Conservation (phyloP, 1,140 invertebrate genomes). For the Lethocerus indicus region DNA sequence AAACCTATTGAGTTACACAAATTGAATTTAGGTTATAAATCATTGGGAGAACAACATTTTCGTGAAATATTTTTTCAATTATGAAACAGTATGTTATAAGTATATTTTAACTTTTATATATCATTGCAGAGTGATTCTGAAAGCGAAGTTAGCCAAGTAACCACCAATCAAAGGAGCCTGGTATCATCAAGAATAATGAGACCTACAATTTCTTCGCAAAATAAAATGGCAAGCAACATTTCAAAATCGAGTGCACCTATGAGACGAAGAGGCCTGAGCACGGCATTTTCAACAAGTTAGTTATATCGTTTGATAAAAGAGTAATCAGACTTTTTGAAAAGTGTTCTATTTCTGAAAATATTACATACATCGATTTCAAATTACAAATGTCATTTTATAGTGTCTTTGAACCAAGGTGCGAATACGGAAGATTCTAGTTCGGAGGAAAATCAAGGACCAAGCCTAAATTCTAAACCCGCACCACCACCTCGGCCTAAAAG, state of each 20-base stretch:
- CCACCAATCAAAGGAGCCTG: slow-evolving; percentile 20
- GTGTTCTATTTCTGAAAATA: slow-evolving; percentile 3
- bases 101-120: slow-evolving; percentile 3
- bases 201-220: slow-evolving; percentile 61
- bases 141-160: slow-evolving; percentile 32
- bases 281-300: slow-evolving; percentile 46
- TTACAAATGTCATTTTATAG: slow-evolving; percentile 22
- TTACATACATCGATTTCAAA: slow-evolving; percentile 10
- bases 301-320: slow-evolving; percentile 8
- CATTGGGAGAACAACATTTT: not conserved
- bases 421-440: slow-evolving; percentile 60
- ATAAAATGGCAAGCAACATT: slow-evolving; percentile 37
- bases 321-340: not conserved
- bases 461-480: slow-evolving; percentile 21
- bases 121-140: slow-evolving; percentile 50
- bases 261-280: slow-evolving; percentile 36
- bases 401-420: slow-evolving; percentile 42
- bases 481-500: slow-evolving; percentile 26
- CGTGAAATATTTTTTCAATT: too few relatives aligned
- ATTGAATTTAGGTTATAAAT: not conserved
- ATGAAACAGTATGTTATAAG: too few relatives aligned
- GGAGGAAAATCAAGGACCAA: slow-evolving; percentile 32
- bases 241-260: slow-evolving; percentile 25
- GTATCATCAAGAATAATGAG: slow-evolving; percentile 35
- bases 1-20: not conserved